Conservation (phyloP, 2,797 vertebrate species). For the Pyrocephalus nanus region DNA sequence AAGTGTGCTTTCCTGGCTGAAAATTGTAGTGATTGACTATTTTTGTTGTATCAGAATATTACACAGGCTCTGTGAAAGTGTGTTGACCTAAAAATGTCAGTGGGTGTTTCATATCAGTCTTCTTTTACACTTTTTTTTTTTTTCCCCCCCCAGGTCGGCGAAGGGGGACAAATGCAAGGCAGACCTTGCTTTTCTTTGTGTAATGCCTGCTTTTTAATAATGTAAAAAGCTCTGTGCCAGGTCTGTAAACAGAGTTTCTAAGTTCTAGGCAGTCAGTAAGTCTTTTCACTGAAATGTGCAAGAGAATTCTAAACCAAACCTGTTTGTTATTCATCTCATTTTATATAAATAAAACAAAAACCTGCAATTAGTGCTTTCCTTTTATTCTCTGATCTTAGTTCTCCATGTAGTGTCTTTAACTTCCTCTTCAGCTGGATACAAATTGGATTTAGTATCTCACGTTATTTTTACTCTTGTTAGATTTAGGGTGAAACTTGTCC, state of each 20-base stretch:
- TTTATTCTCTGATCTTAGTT: neutral
- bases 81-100: slow-evolving; percentile 57
- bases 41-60: slow-evolving; percentile 12
- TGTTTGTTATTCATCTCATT: neutral
- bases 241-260: neutral
- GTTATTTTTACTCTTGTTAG: neutral
- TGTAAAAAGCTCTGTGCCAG: neutral
- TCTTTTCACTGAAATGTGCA: neutral
- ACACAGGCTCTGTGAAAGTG: neutral
- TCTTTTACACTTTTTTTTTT: neutral
- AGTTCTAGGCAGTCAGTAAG: neutral
- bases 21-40: neutral
- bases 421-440: neutral
- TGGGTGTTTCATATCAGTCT: neutral
- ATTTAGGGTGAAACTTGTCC: neutral
- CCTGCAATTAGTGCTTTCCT: neutral
- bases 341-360: neutral
- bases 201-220: slow-evolving; percentile 4
- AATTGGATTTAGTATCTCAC: neutral
- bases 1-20: neutral
- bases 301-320: neutral
- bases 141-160: no score
- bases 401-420: neutral
- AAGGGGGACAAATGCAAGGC: neutral
- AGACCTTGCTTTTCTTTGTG: neutral